Evolutionary conservation across 1,140 invertebrate species (phyloP).

Genomic region (Caerostris darwini): DNA sequence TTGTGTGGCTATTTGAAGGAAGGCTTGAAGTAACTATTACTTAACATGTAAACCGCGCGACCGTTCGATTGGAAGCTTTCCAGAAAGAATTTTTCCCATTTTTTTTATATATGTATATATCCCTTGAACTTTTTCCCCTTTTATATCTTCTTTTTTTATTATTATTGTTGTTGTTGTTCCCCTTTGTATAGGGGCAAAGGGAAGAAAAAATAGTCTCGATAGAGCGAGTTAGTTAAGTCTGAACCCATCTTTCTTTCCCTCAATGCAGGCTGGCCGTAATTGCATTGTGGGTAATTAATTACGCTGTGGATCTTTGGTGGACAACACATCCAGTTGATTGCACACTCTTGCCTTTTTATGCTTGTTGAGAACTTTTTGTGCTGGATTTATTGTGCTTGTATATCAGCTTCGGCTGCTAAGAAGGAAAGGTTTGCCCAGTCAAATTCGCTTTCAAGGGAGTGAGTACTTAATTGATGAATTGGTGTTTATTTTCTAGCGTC

Average conservation of each 20-base stretch:
- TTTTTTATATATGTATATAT: background rate
- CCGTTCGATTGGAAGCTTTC: conserved; percentile 47
- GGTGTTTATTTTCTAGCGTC: background rate
- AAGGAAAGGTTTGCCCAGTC: background rate
- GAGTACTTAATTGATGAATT: background rate
- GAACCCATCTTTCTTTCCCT: background rate
- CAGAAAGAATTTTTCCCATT: background rate
- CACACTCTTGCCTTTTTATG: too few species aligned
- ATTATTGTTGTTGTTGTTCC: too few species aligned
- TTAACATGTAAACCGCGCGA: conserved; percentile 62
- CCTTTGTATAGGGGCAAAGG: background rate
- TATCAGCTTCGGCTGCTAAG: background rate
- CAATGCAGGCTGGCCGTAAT: background rate
- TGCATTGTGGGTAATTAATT: conserved; percentile 48
- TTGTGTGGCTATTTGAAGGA: too few species aligned
- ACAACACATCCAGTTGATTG: background rate
- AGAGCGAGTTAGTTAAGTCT: background rate
- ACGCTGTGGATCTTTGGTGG: background rate
- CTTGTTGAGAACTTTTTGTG: background rate
- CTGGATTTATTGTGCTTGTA: background rate
- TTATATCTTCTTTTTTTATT: background rate
- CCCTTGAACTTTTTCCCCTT: background rate
- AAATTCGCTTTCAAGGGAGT: background rate
- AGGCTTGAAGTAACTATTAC: conserved; percentile 9
- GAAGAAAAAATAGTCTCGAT: background rate